Base-by-base conservation (phyloP, 2,797 vertebrate genomes). In the Platyrinchus mystaceus region DNA sequence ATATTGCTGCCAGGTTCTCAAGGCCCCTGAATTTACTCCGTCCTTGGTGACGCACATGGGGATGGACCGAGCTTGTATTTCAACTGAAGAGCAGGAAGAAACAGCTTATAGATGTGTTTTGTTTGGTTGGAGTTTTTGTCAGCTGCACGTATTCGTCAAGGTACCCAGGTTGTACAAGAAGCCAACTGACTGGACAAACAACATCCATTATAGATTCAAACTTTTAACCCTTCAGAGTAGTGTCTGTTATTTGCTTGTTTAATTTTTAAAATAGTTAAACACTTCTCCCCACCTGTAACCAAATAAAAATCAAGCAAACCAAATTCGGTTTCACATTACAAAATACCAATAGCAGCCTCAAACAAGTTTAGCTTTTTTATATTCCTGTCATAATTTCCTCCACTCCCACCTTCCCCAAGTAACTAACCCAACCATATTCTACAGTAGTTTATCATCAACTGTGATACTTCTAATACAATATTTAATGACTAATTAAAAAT, bases 401-500 rank as follows among this genome's bases (percentile, higher is more conserved):
- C 10, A 56, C 50, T 93, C 76, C 46, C 60, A 66, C 66, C 78
- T 90, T 88, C 70, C 80, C 74, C 71, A n/a, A 78, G 43, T 75
- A 82, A 85, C 67, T 49, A 83, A 82, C 49, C 47, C 74, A 69
- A 18, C 44, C 1, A 3, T 82, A 88, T 67, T 81, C 77, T 46
- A 14, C 3, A 66, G 66, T 14, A 93, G 92, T 90, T 96, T 95
- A 88, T 89, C 58, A 82, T 88, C 79, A 92, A 81, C 80, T 80
- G 70, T 68, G 79, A 84, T 90, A 87, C 79, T 74, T 89, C 79
- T 93, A 96, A 95, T 84, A 69, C 43, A 76, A 92, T 63, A 90
- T 86, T 95, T 92, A 95, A 95, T 91, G 84, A 80, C 95, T 96
- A 96, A 97, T 96, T 97, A 95, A 97, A 96, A 93, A 62, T 32